Conservation (phyloP, 2,113 vertebrate genomes). For the Oncorhynchus kisutch region DNA sequence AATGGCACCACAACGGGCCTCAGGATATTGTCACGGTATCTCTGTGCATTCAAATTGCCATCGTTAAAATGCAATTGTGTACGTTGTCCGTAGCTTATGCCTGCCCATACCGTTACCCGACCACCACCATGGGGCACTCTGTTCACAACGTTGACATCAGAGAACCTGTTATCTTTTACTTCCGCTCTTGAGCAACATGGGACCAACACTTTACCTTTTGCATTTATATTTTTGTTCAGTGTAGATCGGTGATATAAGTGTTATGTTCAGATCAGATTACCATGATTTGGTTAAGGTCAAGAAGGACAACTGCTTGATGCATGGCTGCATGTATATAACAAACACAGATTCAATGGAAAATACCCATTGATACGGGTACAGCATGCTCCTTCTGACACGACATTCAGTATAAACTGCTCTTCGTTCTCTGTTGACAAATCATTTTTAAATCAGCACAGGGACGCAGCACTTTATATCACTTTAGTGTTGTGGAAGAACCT, state of each 20-base stretch:
- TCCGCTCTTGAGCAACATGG: no score
- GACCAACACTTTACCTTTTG: not conserved
- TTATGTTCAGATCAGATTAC: not conserved
- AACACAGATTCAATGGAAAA: not conserved
- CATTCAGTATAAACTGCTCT: not conserved
- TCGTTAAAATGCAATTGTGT: no score
- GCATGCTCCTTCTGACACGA: no score
- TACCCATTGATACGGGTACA: no score
- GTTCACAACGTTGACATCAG: no score
- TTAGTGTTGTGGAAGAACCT: constrained; percentile 25
- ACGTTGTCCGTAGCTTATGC: no score
- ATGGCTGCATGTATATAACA: not conserved
- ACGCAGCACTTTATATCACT: constrained; percentile 2
- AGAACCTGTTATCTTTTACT: no score
- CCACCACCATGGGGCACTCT: no score
- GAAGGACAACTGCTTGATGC: not conserved
- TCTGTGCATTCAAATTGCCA: no score
- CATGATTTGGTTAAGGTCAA: not conserved
- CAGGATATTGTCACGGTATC: no score
- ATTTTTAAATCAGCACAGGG: constrained; percentile 11
- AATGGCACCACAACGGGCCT: no score
- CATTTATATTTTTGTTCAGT: not conserved
- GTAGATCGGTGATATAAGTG: not conserved
- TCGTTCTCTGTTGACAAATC: constrained; percentile 14
- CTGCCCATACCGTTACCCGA: no score